Conservation (phyloP, 2,888 invertebrate genomes). For the Cephus nigrinus region DNA sequence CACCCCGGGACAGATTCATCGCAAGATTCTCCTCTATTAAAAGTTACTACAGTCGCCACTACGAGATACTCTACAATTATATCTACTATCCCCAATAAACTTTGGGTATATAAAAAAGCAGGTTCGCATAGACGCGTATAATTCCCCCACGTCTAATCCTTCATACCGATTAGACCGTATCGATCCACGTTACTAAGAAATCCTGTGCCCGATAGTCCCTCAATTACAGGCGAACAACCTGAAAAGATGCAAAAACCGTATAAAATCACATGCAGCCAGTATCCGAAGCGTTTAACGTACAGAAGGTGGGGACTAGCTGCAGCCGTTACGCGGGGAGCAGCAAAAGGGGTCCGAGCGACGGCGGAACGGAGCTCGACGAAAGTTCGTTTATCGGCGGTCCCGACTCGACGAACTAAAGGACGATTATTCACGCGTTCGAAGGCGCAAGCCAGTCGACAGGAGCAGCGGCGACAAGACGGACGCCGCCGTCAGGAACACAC, state of each 20-base stretch:
- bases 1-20: not conserved
- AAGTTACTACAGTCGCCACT: too few species aligned
- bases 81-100: not conserved
- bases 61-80: not conserved
- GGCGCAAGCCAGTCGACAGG: not conserved
- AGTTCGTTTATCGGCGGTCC: constrained; percentile 13
- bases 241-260: not conserved
- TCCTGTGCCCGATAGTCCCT: not conserved
- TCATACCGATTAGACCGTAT: not conserved
- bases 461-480: not conserved
- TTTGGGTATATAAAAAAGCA: not conserved
- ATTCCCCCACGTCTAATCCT: not conserved
- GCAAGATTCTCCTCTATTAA: not conserved
- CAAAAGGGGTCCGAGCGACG: not conserved
- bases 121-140: not conserved
- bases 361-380: constrained; percentile 13
- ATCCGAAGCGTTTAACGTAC: not conserved
- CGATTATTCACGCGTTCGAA: constrained; percentile 5
- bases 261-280: not conserved
- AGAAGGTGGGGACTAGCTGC: not conserved
- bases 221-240: not conserved
- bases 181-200: not conserved
- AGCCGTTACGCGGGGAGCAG: not conserved
- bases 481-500: constrained; percentile 1
- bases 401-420: constrained; percentile 6